phyloP scores from a whole-genome alignment of 2,113 vertebrate species.

The Tylochromis polylepis region DNA sequence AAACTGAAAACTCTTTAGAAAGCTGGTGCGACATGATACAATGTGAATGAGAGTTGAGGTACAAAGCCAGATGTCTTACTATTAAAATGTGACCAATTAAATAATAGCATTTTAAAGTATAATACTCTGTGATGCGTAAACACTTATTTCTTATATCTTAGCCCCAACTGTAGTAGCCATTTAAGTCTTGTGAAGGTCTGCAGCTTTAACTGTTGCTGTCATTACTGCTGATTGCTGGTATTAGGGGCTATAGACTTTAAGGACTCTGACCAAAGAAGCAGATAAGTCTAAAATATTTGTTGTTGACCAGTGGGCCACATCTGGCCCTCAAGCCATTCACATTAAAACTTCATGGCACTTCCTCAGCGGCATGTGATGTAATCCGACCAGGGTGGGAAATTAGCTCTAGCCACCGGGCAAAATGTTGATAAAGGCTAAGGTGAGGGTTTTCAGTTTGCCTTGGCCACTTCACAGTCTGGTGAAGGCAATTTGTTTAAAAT shows the following conservation, averaged over 20 bases:
- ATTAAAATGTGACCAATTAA: neutral
- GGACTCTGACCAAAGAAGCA: neutral
- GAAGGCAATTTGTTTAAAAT: neutral
- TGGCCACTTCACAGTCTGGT: neutral
- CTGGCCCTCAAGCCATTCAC: neutral
- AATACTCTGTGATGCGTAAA: neutral
- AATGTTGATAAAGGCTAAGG: slow-evolving; percentile 2
- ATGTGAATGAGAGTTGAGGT: neutral
- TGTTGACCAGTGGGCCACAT: neutral
- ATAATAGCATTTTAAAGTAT: neutral
- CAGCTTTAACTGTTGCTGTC: neutral
- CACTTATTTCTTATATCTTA: neutral
- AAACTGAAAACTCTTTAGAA: neutral
- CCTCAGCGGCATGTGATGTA: slow-evolving; percentile 5
- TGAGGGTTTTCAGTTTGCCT: neutral
- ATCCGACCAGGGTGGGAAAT: slow-evolving; percentile 25
- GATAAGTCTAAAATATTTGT: neutral
- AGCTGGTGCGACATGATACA: neutral
- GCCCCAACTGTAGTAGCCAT: neutral
- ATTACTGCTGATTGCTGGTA: neutral
- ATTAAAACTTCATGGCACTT: neutral
- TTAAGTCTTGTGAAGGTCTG: neutral
- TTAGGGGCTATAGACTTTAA: neutral
- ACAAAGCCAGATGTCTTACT: neutral
- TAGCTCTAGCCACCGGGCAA: neutral